Base-by-base conservation (phyloP, 1,140 invertebrate species). In the Macrocentrus cingulum region DNA sequence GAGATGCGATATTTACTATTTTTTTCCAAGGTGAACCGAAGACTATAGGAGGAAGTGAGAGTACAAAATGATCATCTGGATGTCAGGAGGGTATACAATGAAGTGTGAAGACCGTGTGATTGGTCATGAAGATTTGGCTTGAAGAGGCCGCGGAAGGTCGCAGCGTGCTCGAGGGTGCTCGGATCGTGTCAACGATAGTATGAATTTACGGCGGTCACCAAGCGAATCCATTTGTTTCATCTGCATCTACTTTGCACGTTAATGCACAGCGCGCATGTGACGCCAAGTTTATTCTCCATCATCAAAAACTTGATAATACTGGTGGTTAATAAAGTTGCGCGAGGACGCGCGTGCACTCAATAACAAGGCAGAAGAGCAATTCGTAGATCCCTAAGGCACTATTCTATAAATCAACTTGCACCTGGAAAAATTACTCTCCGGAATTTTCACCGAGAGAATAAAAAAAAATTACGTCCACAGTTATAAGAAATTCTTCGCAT, bases 141-240 rank as follows among this genome's bases (percentile, higher is more conserved):
- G 44, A 41, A 50, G 50, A 18, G 25, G 34, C 25, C 32, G 41
- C 16, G 29, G 55, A 53, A 49, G 62, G 55, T 64, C 65, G 68
- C 54, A 29, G 37, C 50, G 61, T 75, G 74, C 72, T 70, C 69
- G 67, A 71, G 68, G 68, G 70, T 66, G 71, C 72, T 69, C 56
- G 71, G 73, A 75, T 75, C 67, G 72, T 74, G 73, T 75, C 73
- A 74, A 72, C 69, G 73, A 75, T 75, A 74, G 55, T 56, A 63
- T 71, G 64, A 60, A 75, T 75, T 75, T 75, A 75, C 73, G 73
- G 69, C 71, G 68, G 70, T 72, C 71, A 68, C 68, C 64, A 60
- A 65, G 66, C 71, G 66, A 75, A 75, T 75, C 73, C 73, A 75
- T 75, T 75, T 75, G 72, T 75, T 75, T 74, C 73, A 75, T 75